These are phyloP conservation scores for Maniola jurtina DNA, from an alignment of 1,140 invertebrate genomes.

Conservation along the genomic window DNA sequence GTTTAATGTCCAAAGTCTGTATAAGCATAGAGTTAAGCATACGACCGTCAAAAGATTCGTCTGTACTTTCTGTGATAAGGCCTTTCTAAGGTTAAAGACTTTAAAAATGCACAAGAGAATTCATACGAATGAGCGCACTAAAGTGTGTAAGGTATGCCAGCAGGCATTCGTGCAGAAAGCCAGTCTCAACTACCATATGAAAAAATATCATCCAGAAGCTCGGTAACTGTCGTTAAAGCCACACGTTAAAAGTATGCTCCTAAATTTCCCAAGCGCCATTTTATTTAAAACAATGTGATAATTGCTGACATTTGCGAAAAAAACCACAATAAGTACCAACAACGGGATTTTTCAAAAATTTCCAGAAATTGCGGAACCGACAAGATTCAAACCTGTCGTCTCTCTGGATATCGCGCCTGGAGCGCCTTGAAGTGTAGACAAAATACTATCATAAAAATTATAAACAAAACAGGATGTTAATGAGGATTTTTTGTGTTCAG, in stretches of 20 bases:
- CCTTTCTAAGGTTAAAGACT: conserved; percentile 65
- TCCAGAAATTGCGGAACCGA: too few species aligned
- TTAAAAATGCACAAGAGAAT: conserved; percentile 85
- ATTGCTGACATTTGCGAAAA: too few species aligned
- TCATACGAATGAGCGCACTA: conserved; percentile 88
- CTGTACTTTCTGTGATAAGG: conserved; percentile 61
- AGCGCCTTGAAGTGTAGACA: too few species aligned
- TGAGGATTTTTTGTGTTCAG: conserved; percentile 43
- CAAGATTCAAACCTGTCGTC: too few species aligned
- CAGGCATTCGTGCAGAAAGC: conserved; percentile 85
- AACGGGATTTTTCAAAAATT: too few species aligned
- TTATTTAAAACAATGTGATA: neutral
- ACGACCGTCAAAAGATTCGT: conserved; percentile 62
- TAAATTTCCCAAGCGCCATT: neutral
- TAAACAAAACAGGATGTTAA: too few species aligned
- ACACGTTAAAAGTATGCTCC: too few species aligned
- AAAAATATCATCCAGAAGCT: conserved; percentile 60
- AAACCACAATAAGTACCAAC: too few species aligned
- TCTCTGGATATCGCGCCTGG: too few species aligned
- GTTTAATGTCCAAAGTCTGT: conserved; percentile 55
- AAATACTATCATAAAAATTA: too few species aligned
- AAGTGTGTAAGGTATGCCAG: conserved; percentile 87
- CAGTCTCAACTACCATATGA: conserved; percentile 73
- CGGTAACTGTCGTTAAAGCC: neutral
- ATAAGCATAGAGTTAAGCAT: conserved; percentile 68